Evolutionary conservation across 2,113 vertebrate genomes (phyloP).

Genomic region (Pelecanus crispus): DNA sequence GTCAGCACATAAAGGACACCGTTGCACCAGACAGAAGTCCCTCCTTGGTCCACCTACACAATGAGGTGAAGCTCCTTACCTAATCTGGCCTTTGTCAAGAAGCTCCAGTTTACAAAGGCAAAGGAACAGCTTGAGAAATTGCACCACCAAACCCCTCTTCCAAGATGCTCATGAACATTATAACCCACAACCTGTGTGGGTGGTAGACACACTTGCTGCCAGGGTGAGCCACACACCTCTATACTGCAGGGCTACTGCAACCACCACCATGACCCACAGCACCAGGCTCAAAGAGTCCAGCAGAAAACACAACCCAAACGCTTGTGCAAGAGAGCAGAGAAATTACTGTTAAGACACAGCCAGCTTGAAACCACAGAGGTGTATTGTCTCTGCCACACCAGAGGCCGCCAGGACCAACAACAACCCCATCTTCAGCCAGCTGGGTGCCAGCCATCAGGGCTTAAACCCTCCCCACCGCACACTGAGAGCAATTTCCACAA

Average conservation of each 20-base stretch:
- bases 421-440: fast-evolving
- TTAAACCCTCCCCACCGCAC: neutral
- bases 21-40: neutral
- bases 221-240: neutral
- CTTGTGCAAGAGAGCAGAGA: neutral
- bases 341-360: fast-evolving
- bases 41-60: neutral
- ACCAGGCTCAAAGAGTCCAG: no score
- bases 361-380: neutral
- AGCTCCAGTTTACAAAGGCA: neutral
- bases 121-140: neutral
- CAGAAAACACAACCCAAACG: neutral
- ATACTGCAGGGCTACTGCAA: neutral
- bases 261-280: neutral
- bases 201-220: fast-evolving
- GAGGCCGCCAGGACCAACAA: neutral
- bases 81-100: neutral
- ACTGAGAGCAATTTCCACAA: no score
- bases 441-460: neutral
- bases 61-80: fast-evolving
- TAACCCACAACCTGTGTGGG: fast-evolving
- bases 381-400: neutral
- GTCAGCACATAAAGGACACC: neutral
- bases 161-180: fast-evolving
- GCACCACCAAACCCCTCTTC: fast-evolving